Evolutionary conservation across 2,888 invertebrate species (phyloP).

Genomic region (Sesamia inferens): DNA sequence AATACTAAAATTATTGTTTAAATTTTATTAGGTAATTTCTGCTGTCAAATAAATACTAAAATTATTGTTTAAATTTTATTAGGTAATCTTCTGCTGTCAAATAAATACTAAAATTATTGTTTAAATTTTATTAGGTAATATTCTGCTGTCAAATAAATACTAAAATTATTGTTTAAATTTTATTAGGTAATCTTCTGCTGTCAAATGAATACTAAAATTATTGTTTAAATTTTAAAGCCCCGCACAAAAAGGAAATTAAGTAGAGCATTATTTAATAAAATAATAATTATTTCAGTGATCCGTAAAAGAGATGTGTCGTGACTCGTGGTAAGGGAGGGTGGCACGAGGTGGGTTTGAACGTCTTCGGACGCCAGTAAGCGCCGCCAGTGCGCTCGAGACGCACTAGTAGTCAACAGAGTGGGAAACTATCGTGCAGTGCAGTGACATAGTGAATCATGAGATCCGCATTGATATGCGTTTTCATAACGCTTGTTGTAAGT

Average conservation of each 20-base stretch:
- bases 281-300: constrained; percentile 36
- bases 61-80: too few species aligned
- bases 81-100: too few species aligned
- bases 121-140: too few species aligned
- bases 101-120: too few species aligned
- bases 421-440: constrained; percentile 71
- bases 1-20: background rate
- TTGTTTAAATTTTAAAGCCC: too few species aligned
- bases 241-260: background rate
- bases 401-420: constrained; percentile 68
- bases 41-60: too few species aligned
- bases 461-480: constrained; percentile 82
- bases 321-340: constrained; percentile 46
- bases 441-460: constrained; percentile 81
- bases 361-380: constrained; percentile 69
- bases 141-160: too few species aligned
- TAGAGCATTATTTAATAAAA: background rate
- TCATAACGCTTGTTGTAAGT: constrained; percentile 84
- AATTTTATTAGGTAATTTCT: too few species aligned
- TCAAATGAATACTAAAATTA: too few species aligned
- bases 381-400: constrained; percentile 75
- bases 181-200: too few species aligned
- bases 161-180: too few species aligned
- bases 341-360: constrained; percentile 36
- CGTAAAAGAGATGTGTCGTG: constrained; percentile 39